A percentile compares a stretch with the other conserved stretches of the same genome.
These are phyloP conservation scores for Leptarthrus brevirostris DNA, from an alignment of 2,888 invertebrate species.

Conservation along the genomic window DNA sequence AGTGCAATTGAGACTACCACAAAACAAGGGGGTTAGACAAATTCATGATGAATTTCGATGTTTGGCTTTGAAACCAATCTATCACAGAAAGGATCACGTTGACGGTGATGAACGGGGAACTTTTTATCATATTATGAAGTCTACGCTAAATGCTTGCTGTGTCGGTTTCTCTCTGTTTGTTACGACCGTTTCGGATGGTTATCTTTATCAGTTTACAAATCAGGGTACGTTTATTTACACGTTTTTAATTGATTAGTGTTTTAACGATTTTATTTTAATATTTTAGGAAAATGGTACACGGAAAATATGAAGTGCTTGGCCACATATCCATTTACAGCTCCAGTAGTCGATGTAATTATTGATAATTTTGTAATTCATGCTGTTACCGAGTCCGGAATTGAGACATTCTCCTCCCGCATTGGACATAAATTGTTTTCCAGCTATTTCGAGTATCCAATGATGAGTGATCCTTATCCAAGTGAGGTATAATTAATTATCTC, in stretches of 20 bases:
- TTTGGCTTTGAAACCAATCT: conserved; percentile 65
- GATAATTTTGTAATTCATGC: conserved; percentile 79
- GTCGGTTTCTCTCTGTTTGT: conserved; percentile 74
- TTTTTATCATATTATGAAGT: conserved; percentile 64
- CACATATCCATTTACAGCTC: conserved; percentile 78
- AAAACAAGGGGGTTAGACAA: conserved; percentile 1
- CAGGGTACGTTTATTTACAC: conserved; percentile 62
- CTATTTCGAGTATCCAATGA: conserved; percentile 65
- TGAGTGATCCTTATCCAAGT: conserved; percentile 63
- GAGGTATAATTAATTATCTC: conserved; percentile 56
- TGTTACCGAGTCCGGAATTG: conserved; percentile 79
- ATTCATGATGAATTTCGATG: conserved; percentile 63
- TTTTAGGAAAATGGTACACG: conserved; percentile 64
- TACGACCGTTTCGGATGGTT: conserved; percentile 77
- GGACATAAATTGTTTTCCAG: conserved; percentile 72
- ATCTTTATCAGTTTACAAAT: conserved; percentile 76
- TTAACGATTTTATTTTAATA: not conserved
- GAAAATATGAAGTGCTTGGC: conserved; percentile 71
- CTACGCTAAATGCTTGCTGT: conserved; percentile 70
- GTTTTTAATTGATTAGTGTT: not conserved
- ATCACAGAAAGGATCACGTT: conserved; percentile 58
- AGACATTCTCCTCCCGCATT: conserved; percentile 78
- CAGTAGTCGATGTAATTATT: conserved; percentile 74
- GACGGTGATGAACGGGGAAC: conserved; percentile 56
- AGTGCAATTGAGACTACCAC: conserved; percentile 34